Evolutionary conservation across 1,140 invertebrate species (phyloP).

Genomic region (Atta colombica): DNA sequence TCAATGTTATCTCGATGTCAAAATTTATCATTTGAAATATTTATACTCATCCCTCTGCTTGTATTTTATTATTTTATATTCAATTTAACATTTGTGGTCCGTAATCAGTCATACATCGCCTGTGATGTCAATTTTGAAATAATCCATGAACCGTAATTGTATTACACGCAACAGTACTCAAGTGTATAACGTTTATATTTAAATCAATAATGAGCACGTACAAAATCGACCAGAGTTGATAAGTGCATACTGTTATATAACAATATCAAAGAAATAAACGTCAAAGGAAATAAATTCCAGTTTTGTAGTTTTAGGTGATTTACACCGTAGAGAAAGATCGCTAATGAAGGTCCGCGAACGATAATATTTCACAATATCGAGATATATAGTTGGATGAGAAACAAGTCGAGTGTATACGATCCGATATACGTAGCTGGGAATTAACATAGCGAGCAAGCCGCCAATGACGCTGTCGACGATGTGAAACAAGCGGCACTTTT

Average conservation of each 20-base stretch:
- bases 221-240: not conserved
- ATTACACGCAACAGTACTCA: slow-evolving; percentile 36
- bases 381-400: slow-evolving; percentile 56
- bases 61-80: slow-evolving; percentile 51
- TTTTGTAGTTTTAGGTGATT: slow-evolving; percentile 43
- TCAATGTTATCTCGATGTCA: not conserved
- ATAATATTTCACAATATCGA: slow-evolving; percentile 74
- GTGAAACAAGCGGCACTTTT: slow-evolving; percentile 42
- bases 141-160: slow-evolving; percentile 41
- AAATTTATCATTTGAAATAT: not conserved
- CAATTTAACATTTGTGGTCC: slow-evolving; percentile 24
- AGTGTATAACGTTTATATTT: slow-evolving; percentile 37
- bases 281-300: slow-evolving; percentile 34
- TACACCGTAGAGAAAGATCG: slow-evolving; percentile 9
- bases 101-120: slow-evolving; percentile 39
- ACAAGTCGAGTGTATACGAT: not conserved
- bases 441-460: slow-evolving; percentile 41
- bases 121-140: slow-evolving; percentile 50
- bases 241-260: slow-evolving; percentile 17
- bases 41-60: not conserved
- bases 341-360: slow-evolving; percentile 64
- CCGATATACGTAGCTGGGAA: slow-evolving; percentile 9
- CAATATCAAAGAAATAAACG: slow-evolving; percentile 20
- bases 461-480: slow-evolving; percentile 34
- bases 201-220: slow-evolving; percentile 33